Conservation (phyloP, 2,797 vertebrate species). For the Gymnothorax reevesii region DNA sequence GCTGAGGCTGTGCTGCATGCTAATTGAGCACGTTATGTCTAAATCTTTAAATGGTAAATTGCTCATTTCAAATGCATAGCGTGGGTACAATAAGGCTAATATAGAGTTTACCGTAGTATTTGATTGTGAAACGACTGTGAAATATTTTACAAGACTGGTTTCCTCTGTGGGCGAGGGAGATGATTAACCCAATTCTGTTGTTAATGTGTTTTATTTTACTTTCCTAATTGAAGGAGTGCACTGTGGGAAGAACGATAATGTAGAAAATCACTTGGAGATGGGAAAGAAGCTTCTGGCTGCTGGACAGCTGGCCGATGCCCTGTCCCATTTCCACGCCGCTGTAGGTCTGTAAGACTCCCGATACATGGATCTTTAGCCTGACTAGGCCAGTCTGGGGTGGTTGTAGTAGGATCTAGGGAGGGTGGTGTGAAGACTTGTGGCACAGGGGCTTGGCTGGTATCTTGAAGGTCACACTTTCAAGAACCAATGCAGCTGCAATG, state of each 20-base stretch:
- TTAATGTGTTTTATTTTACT: constrained; percentile 7
- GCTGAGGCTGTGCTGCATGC: not conserved
- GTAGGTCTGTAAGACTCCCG: constrained; percentile 79
- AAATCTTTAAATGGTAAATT: not conserved
- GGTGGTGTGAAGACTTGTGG: too few relatives aligned
- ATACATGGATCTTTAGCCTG: not conserved
- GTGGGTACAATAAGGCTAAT: not conserved
- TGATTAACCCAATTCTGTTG: not conserved
- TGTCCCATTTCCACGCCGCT: constrained; percentile 95
- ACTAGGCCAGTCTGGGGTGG: not conserved
- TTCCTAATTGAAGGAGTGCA: constrained; percentile 75
- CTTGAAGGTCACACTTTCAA: too few relatives aligned
- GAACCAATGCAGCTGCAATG: too few relatives aligned
- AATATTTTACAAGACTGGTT: not conserved
- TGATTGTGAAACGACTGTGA: not conserved
- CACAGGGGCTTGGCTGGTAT: too few relatives aligned
- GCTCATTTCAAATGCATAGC: not conserved
- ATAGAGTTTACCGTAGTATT: not conserved
- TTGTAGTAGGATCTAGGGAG: not conserved
- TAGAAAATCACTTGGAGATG: constrained; percentile 95
- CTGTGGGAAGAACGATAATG: constrained; percentile 86
- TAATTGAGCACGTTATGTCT: not conserved
- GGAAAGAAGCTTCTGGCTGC: constrained; percentile 96
- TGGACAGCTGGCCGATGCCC: constrained; percentile 92
- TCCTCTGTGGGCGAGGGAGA: not conserved